Evolutionary conservation across 1,140 invertebrate species (phyloP), one percentile per base, ranked within the genome.

Genomic region (Drosophila lowei): DNA sequence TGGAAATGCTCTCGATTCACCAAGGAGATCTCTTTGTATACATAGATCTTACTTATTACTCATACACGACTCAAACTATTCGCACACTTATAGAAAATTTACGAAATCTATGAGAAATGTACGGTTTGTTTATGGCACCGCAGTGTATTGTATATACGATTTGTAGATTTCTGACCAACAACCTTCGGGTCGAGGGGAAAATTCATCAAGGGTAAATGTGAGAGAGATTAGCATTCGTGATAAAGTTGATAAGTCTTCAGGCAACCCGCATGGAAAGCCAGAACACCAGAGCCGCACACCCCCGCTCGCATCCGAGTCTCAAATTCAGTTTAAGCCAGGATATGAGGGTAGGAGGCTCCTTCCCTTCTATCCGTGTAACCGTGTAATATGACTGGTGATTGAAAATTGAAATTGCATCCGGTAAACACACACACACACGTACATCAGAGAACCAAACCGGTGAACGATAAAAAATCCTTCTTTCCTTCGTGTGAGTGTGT

Each of bases 371-470:
- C 80, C 80, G 77, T 77, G 81, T 66, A 81, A 65, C 64, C 81
- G 81, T 85, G 81, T 85, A 85, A 85, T 86, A 85, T 81, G 81
- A 77, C 75, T 86, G 34, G 81, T 81, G 81, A 85, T 85, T 85
- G 81, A 74, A 85, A 85, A 77, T 85, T 85, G 81, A 86, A 85
- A 85, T 85, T 85, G 81, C 81, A 85, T 85, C 81, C 81, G 81
- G 81, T 60, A 74, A 81, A 65, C 34, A 11, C 34, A 13, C 1
- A 13, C 30, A 11, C 30, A 11, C 30, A 11, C 30, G 9, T 11
- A 34, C 58, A 77, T 64, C 61, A 64, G 52, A 60, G 49, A 79
- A 47, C 61, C 64, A 43, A 16, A 68, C 62, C 64, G 43, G 8
- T 13, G 11, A 38, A 38, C 63, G 63, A 68, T 68, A 68, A 68